phyloP scores from a whole-genome alignment of 2,888 invertebrate genomes.

The Brachypterus glaber region DNA sequence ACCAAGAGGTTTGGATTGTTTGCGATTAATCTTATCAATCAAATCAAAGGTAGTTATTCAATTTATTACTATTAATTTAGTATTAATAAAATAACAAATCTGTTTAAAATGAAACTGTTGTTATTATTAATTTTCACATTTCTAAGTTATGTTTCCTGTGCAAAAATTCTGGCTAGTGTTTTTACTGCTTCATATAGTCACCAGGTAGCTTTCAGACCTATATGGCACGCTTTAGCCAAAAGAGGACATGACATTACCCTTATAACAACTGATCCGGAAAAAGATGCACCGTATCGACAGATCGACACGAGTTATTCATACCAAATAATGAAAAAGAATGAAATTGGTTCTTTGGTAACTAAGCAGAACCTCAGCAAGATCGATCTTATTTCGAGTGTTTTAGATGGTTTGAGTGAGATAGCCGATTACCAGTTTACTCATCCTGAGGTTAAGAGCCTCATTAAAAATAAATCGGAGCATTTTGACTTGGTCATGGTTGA shows the following conservation, averaged over 20 bases:
- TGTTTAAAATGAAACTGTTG: too few relatives aligned
- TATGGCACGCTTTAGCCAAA: constrained; percentile 24
- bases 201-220: constrained; percentile 24
- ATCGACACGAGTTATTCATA: constrained; percentile 19
- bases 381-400: constrained; percentile 4
- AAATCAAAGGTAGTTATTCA: too few relatives aligned
- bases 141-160: too few relatives aligned
- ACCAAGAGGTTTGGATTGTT: too few relatives aligned
- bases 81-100: too few relatives aligned
- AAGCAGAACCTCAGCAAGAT: constrained; percentile 2
- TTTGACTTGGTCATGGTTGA: constrained; percentile 31
- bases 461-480: constrained; percentile 31
- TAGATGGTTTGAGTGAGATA: constrained; percentile 12
- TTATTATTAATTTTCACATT: too few relatives aligned
- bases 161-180: constrained; percentile 23
- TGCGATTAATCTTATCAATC: too few relatives aligned
- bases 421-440: constrained; percentile 21
- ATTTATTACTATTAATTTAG: too few relatives aligned
- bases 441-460: constrained; percentile 25
- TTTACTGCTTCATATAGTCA: constrained; percentile 25
- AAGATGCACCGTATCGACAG: constrained; percentile 13
- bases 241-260: constrained; percentile 25
- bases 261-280: constrained; percentile 22
- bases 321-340: constrained; percentile 12
- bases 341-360: background rate